Evolutionary conservation across 2,888 invertebrate genomes (phyloP), one percentile per base, ranked within the genome.

Genomic region (Seira sanloemensis): DNA sequence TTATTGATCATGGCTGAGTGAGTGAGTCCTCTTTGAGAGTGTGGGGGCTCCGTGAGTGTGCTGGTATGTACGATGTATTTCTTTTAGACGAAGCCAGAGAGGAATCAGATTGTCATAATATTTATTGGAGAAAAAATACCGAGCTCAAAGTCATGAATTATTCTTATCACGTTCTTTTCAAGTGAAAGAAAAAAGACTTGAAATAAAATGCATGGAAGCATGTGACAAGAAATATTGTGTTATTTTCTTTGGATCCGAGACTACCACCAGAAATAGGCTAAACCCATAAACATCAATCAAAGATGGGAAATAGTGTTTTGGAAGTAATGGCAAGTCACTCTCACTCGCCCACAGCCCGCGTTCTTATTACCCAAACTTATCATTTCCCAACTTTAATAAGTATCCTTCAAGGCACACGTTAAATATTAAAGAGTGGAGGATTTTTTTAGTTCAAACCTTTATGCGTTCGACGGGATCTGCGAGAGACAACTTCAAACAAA

Each of bases 1-100:
- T 67, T 80, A 80, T 80, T 73, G 74, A 80, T 80, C 80, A 74
- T 62, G 80, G 67, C 78, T 78, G 62, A 62, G 62, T 54, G 66
- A 76, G 46, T 19, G 65, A 19, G 66, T 76, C 27, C 23, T 67
- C 58, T 67, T 62, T 62, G 62, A 62, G 37, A 37, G 62, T 12
- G 50, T 18, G 50, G 50, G n/a, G 62, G 7, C 62, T 50, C 50
- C 2, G n/a, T n/a, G 1, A 50, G 50, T 50, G 50, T 62, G 21
- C 23, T 67, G 27, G 23, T 50, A 58, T 62, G n/a, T 73, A 69
- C 46, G 2, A 16, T 24, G 24, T 1, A 19, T 26, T 79, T 73
- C 73, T 74, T 67, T 74, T 50, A 27, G 5, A 19, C n/a, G 66
- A 27, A 62, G 21, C 7, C 21, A 74, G 79, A 65, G 19, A 23